Conservation (phyloP, 2,888 invertebrate genomes). For the Heliconius erato region DNA sequence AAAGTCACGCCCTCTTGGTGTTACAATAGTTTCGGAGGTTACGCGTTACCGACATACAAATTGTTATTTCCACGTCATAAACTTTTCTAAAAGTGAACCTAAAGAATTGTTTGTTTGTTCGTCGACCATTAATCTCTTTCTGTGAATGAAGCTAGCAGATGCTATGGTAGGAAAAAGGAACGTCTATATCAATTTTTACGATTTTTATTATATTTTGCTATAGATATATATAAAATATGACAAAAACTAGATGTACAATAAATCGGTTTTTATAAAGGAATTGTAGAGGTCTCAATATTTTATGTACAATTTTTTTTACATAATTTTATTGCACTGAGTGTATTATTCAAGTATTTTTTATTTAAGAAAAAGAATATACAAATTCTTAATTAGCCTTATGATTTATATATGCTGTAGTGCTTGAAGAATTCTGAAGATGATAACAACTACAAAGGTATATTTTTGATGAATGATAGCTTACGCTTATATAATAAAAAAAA, state of each 20-base stretch:
- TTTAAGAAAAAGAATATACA: too few species aligned
- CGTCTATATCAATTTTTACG: slow-evolving; percentile 43
- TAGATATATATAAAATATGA: neutral
- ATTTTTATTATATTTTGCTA: slow-evolving; percentile 40
- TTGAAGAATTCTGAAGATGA: too few species aligned
- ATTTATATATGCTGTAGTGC: too few species aligned
- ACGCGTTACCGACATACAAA: slow-evolving; percentile 77
- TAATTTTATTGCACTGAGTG: neutral
- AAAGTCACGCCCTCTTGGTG: slow-evolving; percentile 79
- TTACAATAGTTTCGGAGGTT: slow-evolving; percentile 65
- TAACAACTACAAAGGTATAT: too few species aligned
- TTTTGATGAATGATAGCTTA: too few species aligned
- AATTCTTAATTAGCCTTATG: too few species aligned
- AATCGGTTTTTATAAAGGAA: neutral
- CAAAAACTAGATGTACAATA: slow-evolving; percentile 2
- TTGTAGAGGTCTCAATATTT: neutral
- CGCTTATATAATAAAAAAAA: too few species aligned
- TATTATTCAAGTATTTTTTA: too few species aligned
- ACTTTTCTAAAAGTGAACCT: slow-evolving; percentile 73
- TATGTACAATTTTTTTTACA: neutral
- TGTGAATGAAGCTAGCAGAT: slow-evolving; percentile 68
- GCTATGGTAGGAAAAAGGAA: slow-evolving; percentile 60
- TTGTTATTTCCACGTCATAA: slow-evolving; percentile 83
- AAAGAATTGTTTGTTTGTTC: slow-evolving; percentile 58
- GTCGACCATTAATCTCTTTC: slow-evolving; percentile 77